phyloP scores from a whole-genome alignment of 2,888 invertebrate genomes.

The Drosophila mimica region DNA sequence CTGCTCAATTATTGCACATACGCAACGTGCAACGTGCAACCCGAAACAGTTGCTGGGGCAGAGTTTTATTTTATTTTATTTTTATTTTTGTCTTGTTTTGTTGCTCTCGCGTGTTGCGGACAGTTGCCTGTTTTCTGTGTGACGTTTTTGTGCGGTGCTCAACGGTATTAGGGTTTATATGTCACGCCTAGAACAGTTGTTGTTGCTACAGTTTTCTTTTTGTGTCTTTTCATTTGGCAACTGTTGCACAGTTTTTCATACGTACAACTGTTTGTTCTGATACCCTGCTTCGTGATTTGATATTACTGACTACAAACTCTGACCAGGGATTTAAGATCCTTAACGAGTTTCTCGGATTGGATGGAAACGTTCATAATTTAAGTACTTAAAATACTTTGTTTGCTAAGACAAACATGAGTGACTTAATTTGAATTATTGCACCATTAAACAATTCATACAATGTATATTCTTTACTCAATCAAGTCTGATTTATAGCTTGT shows the following conservation, averaged over 20 bases:
- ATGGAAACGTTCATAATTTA: not conserved
- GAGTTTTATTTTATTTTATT: not conserved
- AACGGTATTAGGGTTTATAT: conserved; percentile 72
- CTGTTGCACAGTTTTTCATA: conserved; percentile 57
- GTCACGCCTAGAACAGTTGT: conserved; percentile 50
- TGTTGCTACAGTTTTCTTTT: conserved; percentile 20
- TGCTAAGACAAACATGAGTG: not conserved
- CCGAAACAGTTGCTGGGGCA: conserved; percentile 10
- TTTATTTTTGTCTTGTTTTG: not conserved
- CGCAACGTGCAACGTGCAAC: conserved; percentile 63
- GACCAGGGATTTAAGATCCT: not conserved
- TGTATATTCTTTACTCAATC: not conserved
- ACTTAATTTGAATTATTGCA: not conserved
- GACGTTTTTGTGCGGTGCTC: conserved; percentile 6
- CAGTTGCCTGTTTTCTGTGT: conserved; percentile 9
- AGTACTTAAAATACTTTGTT: not conserved
- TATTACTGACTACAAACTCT: not conserved
- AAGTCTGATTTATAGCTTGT: not conserved
- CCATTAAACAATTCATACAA: not conserved
- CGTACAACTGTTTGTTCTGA: not conserved
- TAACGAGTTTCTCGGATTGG: fast-evolving
- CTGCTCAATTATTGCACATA: conserved; percentile 63
- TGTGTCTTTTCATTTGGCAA: conserved; percentile 49
- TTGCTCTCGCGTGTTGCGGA: not conserved
- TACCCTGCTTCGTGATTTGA: conserved; percentile 9